Conservation (phyloP, 2,797 vertebrate genomes). For the Dendrocincla tyrannina region DNA sequence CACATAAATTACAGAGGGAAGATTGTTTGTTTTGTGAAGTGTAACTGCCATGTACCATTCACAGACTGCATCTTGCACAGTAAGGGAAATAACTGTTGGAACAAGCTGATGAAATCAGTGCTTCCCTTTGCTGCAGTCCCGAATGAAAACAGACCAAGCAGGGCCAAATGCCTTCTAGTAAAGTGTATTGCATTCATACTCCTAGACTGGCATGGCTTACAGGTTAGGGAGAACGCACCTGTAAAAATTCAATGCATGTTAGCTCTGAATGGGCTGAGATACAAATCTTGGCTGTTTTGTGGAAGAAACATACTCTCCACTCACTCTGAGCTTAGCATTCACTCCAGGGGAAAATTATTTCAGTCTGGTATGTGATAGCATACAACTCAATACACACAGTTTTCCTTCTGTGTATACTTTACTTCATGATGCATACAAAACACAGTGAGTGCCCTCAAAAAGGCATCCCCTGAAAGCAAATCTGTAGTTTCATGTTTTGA, state of each 20-base stretch:
- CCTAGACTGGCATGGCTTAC: neutral
- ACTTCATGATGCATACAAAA: neutral
- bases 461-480: neutral
- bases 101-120: neutral
- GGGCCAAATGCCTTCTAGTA: neutral
- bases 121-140: neutral
- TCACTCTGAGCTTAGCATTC: neutral
- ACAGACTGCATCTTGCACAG: neutral
- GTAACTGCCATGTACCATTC: neutral
- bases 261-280: neutral
- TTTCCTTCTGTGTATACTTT: neutral
- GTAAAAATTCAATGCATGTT: neutral
- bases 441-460: neutral
- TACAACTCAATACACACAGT: neutral
- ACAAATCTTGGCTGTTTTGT: neutral
- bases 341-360: neutral
- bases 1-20: neutral
- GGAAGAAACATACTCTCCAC: neutral
- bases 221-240: neutral
- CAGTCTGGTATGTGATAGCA: neutral
- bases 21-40: slow-evolving; percentile 34
- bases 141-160: neutral
- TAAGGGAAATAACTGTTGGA: neutral
- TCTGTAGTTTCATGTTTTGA: neutral
- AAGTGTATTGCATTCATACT: accelerated